Evolutionary conservation across 2,797 vertebrate species (phyloP), one percentile per base, ranked within the genome.

Genomic region (Aulostomus chinensis): DNA sequence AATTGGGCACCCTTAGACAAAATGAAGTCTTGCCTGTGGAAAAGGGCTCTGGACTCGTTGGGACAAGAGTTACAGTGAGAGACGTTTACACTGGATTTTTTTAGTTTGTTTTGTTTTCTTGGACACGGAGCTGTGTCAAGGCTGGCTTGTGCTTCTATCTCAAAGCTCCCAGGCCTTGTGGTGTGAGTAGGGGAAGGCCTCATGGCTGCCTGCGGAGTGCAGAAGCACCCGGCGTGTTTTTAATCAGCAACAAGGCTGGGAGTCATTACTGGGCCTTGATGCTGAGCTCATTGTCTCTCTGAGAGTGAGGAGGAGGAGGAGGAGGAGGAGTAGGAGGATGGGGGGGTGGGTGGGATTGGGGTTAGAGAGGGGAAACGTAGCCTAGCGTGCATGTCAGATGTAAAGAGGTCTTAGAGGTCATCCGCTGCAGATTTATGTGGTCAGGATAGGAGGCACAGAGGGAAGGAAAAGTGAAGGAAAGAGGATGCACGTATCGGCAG

Each of bases 191-290:
- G 64, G 58, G 55, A 75, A 73, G 81, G 77, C 68, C 77, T 81
- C 78, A 75, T 73, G 77, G 73, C 64, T 67, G 81, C 62, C 86
- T 80, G 78, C 78, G 81, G 86, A 91, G 87, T 79, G 86, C 90
- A 91, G 91, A 90, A 92, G 91, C 86, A 78, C 83, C 82, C 84
- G 72, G 81, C 87, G 88, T 94, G 92, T 91, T 94, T 90, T 90
- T 92, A 93, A 93, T 95, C 93, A 94, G 73, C 59, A 56, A 35
- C 56, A 74, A 62, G 85, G 80, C 89, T 91, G 90, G 86, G 85
- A 88, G 83, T 90, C 85, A 91, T 92, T 91, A 92, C 65, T 77
- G 70, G 61, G 72, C 73, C 76, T 78, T 68, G 53, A 71, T 78
- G 77, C 84, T 88, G 80, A 88, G 84, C 87, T 91, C 83, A 91